A percentile compares a stretch with the other conserved stretches of the same genome.
phyloP scores from a whole-genome alignment of 2,113 vertebrate species.

The Hemiprocne comata region DNA sequence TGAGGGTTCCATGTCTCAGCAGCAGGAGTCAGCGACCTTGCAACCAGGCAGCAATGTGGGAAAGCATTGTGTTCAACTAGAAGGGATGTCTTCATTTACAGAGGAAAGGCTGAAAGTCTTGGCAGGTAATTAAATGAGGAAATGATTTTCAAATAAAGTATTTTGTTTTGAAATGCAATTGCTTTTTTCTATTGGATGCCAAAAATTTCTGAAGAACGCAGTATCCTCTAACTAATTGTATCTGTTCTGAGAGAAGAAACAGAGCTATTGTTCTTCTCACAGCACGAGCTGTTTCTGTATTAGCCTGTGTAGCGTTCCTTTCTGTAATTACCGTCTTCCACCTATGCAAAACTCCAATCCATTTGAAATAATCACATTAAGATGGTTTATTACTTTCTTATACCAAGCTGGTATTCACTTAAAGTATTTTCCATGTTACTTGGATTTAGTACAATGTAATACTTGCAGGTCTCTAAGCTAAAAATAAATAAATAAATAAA shows the following conservation, averaged over 20 bases:
- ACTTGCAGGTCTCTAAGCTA: not conserved
- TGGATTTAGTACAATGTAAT: not conserved
- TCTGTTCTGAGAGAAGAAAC: conserved; percentile 38
- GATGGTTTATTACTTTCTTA: conserved; percentile 11
- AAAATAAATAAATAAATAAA: not conserved
- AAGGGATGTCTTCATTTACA: conserved; percentile 41
- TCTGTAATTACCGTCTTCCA: not conserved
- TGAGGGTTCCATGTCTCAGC: not conserved
- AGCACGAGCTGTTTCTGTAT: not conserved
- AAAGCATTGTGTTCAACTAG: conserved; percentile 31
- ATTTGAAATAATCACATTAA: conserved; percentile 29
- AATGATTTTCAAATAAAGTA: conserved; percentile 50
- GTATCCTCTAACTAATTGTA: conserved; percentile 43
- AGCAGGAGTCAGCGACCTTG: not conserved
- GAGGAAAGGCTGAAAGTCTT: conserved; percentile 44
- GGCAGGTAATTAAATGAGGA: conserved; percentile 59
- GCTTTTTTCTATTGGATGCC: conserved; percentile 39
- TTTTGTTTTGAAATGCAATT: conserved; percentile 59
- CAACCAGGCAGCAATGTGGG: not conserved
- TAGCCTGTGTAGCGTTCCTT: not conserved
- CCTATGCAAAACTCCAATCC: not conserved
- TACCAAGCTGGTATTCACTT: not conserved
- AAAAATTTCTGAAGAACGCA: conserved; percentile 42
- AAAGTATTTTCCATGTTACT: not conserved
- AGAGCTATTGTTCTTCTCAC: conserved; percentile 45